Base-by-base conservation (phyloP, 2,113 vertebrate genomes). In the Periophthalmodon schlosseri region DNA sequence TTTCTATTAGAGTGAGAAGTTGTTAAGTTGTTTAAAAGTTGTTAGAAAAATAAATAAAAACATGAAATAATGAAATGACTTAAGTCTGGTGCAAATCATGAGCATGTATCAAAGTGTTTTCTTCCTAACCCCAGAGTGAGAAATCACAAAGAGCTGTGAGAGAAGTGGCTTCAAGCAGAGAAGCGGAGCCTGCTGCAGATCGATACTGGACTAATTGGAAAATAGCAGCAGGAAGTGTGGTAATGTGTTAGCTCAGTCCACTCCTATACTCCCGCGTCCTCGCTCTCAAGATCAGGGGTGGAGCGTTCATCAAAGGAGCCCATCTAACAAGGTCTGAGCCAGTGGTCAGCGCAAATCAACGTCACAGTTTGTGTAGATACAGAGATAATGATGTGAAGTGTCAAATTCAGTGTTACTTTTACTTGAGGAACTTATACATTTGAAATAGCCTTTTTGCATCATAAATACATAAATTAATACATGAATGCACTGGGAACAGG, bases 151-250 rank as follows among this genome's bases (percentile, higher is more conserved):
- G 65, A 76, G 69, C 68, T 76, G 58, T 56, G 65, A 82, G 71
- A 73, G 81, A 85, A 86, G 76, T 87, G 85, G 84, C 84, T 79
- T 77, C 54, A n/a, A 83, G 81, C 80, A 78, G 74, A 86, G 74
- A 28, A 76, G 82, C 52, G 72, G 78, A 82, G 83, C 20, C 44
- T 60, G 58, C 77, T 54, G 69, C 86, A 77, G 79, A 90, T 91
- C 85, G 58, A 90, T 90, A 79, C 69, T 14, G 24, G 82, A 82
- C 85, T 91, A 89, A 91, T 89, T 88, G 89, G 86, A 90, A 92
- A 93, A 87, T 79, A 85, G 86, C 61, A 39, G 63, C 72, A 85
- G 86, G 86, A 90, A 91, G 89, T 87, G 84, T 87, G 86, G 88
- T 90, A 89, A 93, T 87, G 78, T 83, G 83, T 80, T 64, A 74